A percentile compares a stretch with the other conserved stretches of the same genome.
Evolutionary conservation across 2,113 vertebrate genomes (phyloP).

Genomic region (Strigops habroptila): DNA sequence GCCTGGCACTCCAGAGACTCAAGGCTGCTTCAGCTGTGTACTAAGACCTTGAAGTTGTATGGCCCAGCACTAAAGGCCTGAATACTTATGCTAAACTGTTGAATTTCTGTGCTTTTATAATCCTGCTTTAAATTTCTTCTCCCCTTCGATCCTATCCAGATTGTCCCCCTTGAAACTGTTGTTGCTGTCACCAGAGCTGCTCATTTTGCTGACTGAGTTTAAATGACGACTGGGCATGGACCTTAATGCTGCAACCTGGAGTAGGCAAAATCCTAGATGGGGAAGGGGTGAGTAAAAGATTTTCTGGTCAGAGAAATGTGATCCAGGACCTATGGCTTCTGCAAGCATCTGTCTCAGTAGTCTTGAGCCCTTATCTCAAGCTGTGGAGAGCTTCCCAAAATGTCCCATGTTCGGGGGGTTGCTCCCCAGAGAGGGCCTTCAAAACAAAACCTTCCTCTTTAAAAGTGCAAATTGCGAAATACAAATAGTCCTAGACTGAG

Average conservation of each 20-base stretch:
- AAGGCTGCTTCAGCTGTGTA: neutral
- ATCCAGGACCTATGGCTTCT: neutral
- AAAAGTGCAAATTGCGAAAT: neutral
- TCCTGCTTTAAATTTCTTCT: neutral
- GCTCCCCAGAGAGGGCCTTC: neutral
- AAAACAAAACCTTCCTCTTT: neutral
- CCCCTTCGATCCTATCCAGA: neutral
- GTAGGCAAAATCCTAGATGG: neutral
- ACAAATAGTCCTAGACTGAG: neutral
- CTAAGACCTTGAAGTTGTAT: neutral
- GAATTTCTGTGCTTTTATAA: slow-evolving; percentile 3
- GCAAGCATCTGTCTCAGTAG: neutral
- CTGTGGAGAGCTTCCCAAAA: neutral
- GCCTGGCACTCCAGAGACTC: neutral
- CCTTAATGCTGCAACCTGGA: neutral
- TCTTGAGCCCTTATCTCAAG: neutral
- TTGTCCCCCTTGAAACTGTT: neutral
- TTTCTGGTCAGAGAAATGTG: neutral
- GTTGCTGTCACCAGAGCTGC: neutral
- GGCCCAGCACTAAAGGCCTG: neutral
- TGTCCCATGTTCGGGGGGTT: neutral
- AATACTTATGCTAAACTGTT: slow-evolving; percentile 26
- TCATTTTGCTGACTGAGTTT: neutral
- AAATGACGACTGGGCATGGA: rapidly evolving
- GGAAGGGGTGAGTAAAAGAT: neutral